Conservation (phyloP, 2,113 vertebrate genomes). For the Boleophthalmus pectinirostris region DNA sequence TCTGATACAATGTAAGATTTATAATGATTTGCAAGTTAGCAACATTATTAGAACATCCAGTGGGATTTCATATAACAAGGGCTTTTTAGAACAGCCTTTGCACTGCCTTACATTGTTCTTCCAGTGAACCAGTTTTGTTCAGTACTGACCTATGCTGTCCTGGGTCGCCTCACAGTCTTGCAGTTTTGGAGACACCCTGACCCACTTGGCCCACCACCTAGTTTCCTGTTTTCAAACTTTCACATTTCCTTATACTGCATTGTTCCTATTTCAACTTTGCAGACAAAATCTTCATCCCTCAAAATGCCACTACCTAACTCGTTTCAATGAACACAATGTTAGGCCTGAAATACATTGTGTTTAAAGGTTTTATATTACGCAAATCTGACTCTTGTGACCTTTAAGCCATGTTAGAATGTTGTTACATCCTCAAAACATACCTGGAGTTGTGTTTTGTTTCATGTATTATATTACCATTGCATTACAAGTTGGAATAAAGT, state of each 20-base stretch:
- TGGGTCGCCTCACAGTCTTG: background rate
- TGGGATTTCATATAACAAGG: background rate
- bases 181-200: background rate
- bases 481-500: no score
- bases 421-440: no score
- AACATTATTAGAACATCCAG: background rate
- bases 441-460: no score
- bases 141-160: background rate
- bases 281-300: background rate
- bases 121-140: background rate
- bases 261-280: background rate
- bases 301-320: no score
- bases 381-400: no score
- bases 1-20: background rate
- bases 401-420: no score
- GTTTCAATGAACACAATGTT: background rate
- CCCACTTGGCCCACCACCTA: background rate
- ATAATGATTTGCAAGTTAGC: background rate
- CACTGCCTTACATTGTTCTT: background rate
- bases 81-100: background rate
- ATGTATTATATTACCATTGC: no score
- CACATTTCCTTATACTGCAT: background rate
- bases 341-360: background rate
- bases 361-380: background rate
- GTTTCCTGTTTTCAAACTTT: background rate